Percentiles rank a stretch among this genome's conserved stretches.
These are phyloP conservation scores for Philotrypesis tridentata DNA, from an alignment of 1,140 invertebrate species.

Conservation along the genomic window DNA sequence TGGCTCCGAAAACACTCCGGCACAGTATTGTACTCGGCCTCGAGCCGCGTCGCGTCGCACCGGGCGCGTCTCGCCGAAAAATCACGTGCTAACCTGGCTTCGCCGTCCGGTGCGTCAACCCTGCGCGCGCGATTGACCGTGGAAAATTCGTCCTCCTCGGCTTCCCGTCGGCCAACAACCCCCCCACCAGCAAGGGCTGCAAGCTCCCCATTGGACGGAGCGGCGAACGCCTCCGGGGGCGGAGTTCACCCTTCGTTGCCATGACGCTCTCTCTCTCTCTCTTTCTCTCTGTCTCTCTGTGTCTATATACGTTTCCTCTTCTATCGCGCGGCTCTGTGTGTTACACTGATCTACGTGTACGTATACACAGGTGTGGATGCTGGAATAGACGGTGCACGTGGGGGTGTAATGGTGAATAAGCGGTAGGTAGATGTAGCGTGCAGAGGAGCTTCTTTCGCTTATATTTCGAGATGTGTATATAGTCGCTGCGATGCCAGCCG, in stretches of 20 bases:
- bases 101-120: background rate
- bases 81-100: no score
- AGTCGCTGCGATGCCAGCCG: background rate
- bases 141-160: background rate
- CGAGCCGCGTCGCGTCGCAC: no score
- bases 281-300: background rate
- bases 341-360: no score
- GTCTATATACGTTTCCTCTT: no score
- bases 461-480: background rate
- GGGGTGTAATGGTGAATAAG: conserved; percentile 18
- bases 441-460: background rate
- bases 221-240: conserved; percentile 45
- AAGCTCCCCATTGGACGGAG: background rate
- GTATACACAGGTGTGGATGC: no score
- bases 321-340: no score
- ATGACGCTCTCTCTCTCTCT: conserved; percentile 41
- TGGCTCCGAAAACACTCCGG: no score
- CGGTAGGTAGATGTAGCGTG: background rate
- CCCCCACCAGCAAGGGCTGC: conserved; percentile 38
- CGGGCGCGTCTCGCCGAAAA: no score
- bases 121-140: background rate
- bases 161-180: conserved; percentile 44
- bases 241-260: conserved; percentile 52
- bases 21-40: no score
- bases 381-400: no score